These are phyloP conservation scores for Pteronotus mesoamericanus DNA, from an alignment of 2,797 vertebrate genomes.

Conservation along the genomic window DNA sequence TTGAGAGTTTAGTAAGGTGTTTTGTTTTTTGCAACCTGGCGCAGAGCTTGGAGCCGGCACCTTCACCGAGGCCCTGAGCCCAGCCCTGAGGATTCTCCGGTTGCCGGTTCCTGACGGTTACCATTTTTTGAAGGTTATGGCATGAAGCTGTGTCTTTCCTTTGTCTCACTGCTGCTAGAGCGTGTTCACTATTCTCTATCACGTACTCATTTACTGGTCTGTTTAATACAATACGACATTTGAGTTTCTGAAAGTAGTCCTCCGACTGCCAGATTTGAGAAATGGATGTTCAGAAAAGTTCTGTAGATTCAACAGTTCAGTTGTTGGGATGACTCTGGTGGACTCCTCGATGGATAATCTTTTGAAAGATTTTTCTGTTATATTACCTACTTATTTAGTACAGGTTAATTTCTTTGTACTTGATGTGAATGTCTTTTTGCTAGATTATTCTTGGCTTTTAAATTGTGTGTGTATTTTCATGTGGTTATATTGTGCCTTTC, in stretches of 20 bases:
- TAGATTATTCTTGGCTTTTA: conserved; percentile 29
- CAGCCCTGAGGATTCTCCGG: background rate
- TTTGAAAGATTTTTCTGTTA: background rate
- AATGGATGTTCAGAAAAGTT: background rate
- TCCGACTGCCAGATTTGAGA: background rate
- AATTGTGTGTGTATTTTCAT: conserved; percentile 26
- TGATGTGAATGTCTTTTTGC: background rate
- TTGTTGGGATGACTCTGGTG: conserved; percentile 39
- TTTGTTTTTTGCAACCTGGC: background rate
- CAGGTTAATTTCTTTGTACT: conserved; percentile 2
- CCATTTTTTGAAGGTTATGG: background rate
- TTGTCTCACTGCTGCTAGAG: background rate
- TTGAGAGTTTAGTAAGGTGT: background rate
- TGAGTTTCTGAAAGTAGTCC: background rate
- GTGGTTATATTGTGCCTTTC: background rate
- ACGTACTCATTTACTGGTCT: background rate
- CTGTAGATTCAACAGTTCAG: background rate
- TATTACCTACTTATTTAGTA: conserved; percentile 5
- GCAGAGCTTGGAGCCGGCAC: background rate
- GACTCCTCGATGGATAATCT: background rate
- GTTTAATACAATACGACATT: background rate
- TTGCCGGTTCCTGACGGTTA: background rate
- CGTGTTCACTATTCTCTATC: background rate
- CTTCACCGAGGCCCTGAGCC: background rate
- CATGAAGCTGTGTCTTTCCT: background rate